A percentile compares a stretch with the other conserved stretches of the same genome.
Evolutionary conservation across 1,140 invertebrate genomes (phyloP).

Genomic region (Aphaenogaster ashmeadi): DNA sequence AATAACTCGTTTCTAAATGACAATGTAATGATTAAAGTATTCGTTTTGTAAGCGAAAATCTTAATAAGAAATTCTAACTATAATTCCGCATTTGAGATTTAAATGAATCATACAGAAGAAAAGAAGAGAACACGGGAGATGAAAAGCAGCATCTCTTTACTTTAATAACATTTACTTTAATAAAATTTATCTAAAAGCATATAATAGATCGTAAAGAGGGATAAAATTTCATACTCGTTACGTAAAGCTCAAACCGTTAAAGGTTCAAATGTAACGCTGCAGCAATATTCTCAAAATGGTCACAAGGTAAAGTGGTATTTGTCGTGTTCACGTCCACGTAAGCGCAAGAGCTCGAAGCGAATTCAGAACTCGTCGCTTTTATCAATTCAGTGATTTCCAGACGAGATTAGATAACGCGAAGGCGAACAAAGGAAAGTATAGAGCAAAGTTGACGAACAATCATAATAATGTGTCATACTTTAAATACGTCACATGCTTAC

Average conservation of each 20-base stretch:
- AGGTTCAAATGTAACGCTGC: neutral
- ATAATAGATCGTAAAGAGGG: neutral
- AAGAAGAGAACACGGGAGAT: neutral
- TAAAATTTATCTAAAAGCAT: neutral
- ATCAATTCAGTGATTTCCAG: conserved; percentile 45
- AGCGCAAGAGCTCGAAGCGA: neutral
- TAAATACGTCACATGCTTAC: neutral
- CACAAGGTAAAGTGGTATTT: conserved; percentile 17
- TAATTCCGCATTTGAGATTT: neutral
- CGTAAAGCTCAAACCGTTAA: neutral
- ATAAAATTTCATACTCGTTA: neutral
- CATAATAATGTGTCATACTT: neutral
- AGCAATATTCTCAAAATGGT: conserved; percentile 37
- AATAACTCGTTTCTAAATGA: neutral
- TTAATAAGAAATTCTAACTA: neutral
- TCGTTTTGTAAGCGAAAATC: neutral
- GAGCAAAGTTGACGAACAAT: neutral
- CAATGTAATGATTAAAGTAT: neutral
- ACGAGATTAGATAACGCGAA: conserved; percentile 34
- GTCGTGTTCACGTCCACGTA: neutral
- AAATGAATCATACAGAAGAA: neutral
- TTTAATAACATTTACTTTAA: neutral
- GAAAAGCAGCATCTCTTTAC: neutral
- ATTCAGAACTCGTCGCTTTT: conserved; percentile 25
- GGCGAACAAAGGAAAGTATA: conserved; percentile 24